A percentile compares a stretch with the other conserved stretches of the same genome.
Conservation (phyloP, 2,113 vertebrate genomes). For the Dinomys branickii region DNA sequence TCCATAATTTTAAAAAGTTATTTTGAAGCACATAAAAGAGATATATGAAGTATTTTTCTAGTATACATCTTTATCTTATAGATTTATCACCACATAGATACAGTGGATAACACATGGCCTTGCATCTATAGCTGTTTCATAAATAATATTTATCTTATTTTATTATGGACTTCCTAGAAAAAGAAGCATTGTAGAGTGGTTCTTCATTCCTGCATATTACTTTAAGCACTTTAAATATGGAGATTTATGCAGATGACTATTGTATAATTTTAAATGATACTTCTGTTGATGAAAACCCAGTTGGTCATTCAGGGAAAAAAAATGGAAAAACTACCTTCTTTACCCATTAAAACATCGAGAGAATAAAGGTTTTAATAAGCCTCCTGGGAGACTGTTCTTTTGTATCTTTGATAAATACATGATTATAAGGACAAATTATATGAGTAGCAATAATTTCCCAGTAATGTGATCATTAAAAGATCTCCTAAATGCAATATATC, state of each 20-base stretch:
- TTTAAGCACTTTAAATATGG: conserved; percentile 59
- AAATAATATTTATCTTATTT: conserved; percentile 33
- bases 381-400: conserved; percentile 86
- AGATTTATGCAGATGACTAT: conserved; percentile 55
- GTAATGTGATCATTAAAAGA: conserved; percentile 93
- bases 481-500: conserved; percentile 91
- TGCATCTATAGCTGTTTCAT: neutral
- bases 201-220: conserved; percentile 46
- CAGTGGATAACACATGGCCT: neutral
- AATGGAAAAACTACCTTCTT: conserved; percentile 77
- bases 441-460: conserved; percentile 91
- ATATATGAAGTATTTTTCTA: neutral
- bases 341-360: conserved; percentile 85
- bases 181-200: neutral
- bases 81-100: neutral
- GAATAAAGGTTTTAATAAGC: conserved; percentile 85
- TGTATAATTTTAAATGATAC: conserved; percentile 78
- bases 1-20: neutral
- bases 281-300: conserved; percentile 78
- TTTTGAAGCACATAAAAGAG: neutral
- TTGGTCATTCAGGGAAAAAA: conserved; percentile 76
- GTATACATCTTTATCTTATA: neutral
- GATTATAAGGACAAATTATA: conserved; percentile 95
- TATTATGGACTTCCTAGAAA: neutral
- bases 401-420: conserved; percentile 91